Evolutionary conservation across 2,113 vertebrate genomes (phyloP).

Genomic region (Plectropomus leopardus): DNA sequence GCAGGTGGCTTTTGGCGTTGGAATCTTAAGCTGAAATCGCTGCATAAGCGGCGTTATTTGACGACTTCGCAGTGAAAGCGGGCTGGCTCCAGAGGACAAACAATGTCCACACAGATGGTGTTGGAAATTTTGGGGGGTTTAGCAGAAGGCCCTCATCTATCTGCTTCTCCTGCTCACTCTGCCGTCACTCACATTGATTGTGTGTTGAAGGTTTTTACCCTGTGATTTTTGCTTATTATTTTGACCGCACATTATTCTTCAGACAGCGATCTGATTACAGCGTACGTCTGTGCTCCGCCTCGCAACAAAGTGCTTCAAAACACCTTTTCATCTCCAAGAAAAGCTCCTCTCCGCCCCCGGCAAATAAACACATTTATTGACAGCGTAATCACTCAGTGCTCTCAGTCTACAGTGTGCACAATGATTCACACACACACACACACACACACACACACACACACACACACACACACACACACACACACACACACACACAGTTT

Average conservation of each 20-base stretch:
- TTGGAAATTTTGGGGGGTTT: conserved; percentile 9
- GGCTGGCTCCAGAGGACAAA: neutral
- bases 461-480: conserved; percentile 30
- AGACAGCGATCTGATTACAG: conserved; percentile 76
- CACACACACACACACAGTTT: conserved; percentile 32
- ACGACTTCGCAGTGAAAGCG: too few species aligned
- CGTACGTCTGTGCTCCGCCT: conserved; percentile 33
- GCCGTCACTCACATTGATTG: conserved; percentile 50
- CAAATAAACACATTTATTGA: conserved; percentile 79
- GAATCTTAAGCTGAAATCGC: too few species aligned
- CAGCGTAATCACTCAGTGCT: conserved; percentile 68
- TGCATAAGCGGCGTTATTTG: too few species aligned
- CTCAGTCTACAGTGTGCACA: conserved; percentile 18
- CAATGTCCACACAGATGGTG: neutral
- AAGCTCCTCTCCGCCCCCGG: conserved; percentile 38
- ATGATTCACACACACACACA: conserved; percentile 14
- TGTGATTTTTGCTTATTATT: conserved; percentile 73
- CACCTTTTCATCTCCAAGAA: conserved; percentile 68
- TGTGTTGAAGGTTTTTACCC: conserved; percentile 49
- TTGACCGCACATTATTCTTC: conserved; percentile 64
- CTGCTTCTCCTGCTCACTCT: conserved; percentile 8
- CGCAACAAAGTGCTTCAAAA: conserved; percentile 67
- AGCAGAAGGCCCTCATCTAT: conserved; percentile 10
- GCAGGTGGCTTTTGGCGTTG: too few species aligned
- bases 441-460: conserved; percentile 22